These are phyloP conservation scores for Xiphophorus couchianus DNA, from an alignment of 2,113 vertebrate genomes.

Conservation along the genomic window DNA sequence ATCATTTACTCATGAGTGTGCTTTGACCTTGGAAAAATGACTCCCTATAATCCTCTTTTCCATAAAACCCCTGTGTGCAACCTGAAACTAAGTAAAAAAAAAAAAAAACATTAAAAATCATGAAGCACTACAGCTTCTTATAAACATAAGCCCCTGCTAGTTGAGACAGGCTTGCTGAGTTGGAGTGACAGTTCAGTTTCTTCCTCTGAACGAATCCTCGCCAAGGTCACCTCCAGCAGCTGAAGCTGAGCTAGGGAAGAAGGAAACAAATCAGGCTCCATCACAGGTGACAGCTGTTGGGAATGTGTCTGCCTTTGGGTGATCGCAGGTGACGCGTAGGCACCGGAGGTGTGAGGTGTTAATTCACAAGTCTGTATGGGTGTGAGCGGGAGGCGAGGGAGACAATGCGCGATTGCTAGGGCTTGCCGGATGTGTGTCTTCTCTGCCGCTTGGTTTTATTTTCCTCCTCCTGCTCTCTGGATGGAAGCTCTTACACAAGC, in stretches of 20 bases:
- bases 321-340: constrained; percentile 55
- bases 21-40: constrained; percentile 23
- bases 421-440: constrained; percentile 71
- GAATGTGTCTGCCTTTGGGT: constrained; percentile 36
- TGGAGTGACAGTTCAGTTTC: constrained; percentile 3
- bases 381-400: constrained; percentile 45
- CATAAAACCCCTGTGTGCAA: constrained; percentile 40
- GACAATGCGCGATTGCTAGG: not conserved
- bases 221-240: constrained; percentile 41
- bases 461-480: constrained; percentile 1
- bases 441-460: constrained; percentile 50
- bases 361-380: constrained; percentile 65
- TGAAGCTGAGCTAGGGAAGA: constrained; percentile 36
- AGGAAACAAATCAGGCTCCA: constrained; percentile 32
- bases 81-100: constrained; percentile 40
- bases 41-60: constrained; percentile 54
- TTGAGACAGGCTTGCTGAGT: constrained; percentile 42
- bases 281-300: constrained; percentile 50
- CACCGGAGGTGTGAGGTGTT: constrained; percentile 60
- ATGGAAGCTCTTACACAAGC: constrained; percentile 19
- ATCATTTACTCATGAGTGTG: constrained; percentile 22
- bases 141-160: constrained; percentile 26
- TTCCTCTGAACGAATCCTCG: constrained; percentile 11
- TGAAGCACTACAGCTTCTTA: constrained; percentile 31
- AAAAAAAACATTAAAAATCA: constrained; percentile 5